These are phyloP conservation scores for Phaonia tiefii DNA, from an alignment of 2,888 invertebrate genomes.

Conservation along the genomic window DNA sequence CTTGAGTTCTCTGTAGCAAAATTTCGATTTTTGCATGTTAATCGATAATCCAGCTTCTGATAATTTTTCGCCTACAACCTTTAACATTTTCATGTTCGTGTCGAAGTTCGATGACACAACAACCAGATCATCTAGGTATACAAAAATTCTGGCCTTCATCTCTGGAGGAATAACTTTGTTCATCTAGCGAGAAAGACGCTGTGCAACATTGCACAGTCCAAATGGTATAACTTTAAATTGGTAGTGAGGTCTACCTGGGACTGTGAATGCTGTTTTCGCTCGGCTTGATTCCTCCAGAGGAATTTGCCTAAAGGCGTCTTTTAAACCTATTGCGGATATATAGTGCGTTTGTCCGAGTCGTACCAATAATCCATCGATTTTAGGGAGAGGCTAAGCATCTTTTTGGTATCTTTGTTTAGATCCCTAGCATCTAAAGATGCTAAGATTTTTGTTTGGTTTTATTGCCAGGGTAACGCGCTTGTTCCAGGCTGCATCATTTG, in stretches of 20 bases:
- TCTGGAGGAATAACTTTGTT: too few species aligned
- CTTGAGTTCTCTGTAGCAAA: too few species aligned
- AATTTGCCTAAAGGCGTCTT: conserved; percentile 10
- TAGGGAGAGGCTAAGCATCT: conserved; percentile 43
- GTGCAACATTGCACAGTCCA: too few species aligned
- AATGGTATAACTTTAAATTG: conserved; percentile 16
- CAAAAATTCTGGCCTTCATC: too few species aligned
- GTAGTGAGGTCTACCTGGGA: conserved; percentile 9
- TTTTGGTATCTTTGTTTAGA: conserved; percentile 38
- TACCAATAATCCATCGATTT: conserved; percentile 42
- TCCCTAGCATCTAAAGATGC: conserved; percentile 39
- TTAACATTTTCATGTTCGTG: too few species aligned
- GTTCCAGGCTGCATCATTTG: conserved; percentile 2
- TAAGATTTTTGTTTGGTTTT: conserved; percentile 17
- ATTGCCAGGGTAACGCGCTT: background rate
- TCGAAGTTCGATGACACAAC: too few species aligned
- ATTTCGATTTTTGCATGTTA: too few species aligned
- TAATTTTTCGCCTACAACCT: too few species aligned
- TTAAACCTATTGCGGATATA: conserved; percentile 41
- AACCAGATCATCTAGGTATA: too few species aligned
- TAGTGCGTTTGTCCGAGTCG: conserved; percentile 17
- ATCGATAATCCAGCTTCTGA: too few species aligned
- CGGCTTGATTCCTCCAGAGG: conserved; percentile 8
- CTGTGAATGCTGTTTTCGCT: conserved; percentile 11
- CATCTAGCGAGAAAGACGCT: too few species aligned